Conservation (phyloP, 2,113 vertebrate genomes). For the Calypte anna region DNA sequence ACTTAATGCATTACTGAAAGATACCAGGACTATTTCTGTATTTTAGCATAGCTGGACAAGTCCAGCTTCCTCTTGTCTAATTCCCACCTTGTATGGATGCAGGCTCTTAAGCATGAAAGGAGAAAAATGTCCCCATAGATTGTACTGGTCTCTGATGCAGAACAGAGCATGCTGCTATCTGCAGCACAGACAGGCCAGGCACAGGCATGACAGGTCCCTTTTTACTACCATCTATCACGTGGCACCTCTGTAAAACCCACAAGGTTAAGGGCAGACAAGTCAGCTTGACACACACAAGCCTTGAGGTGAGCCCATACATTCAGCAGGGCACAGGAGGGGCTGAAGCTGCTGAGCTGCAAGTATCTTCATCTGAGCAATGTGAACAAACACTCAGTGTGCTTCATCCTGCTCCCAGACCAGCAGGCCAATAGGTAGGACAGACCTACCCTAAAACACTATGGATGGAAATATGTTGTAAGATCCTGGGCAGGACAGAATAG, state of each 20-base stretch:
- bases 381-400: not conserved
- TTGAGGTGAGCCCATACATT: not conserved
- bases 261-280: not conserved
- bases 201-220: not conserved
- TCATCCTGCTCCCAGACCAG: not conserved
- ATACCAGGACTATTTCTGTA: slow-evolving; percentile 33
- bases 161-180: slow-evolving; percentile 43
- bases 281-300: not conserved
- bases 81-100: slow-evolving; percentile 16
- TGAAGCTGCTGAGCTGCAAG: not conserved
- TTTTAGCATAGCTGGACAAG: slow-evolving; percentile 18
- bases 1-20: slow-evolving; percentile 16
- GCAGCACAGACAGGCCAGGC: not conserved
- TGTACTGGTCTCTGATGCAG: slow-evolving; percentile 6
- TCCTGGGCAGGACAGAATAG: not conserved
- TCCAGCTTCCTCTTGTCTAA: not conserved
- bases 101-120: not conserved
- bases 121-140: not conserved
- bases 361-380: not conserved
- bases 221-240: not conserved
- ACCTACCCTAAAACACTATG: not conserved
- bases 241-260: slow-evolving; percentile 12
- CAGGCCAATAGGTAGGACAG: not conserved
- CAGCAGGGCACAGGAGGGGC: not conserved
- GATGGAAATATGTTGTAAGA: not conserved